Evolutionary conservation across 53 echinoderm and acorn worm species (phyloP).

Genomic region (Antedon mediterranea): DNA sequence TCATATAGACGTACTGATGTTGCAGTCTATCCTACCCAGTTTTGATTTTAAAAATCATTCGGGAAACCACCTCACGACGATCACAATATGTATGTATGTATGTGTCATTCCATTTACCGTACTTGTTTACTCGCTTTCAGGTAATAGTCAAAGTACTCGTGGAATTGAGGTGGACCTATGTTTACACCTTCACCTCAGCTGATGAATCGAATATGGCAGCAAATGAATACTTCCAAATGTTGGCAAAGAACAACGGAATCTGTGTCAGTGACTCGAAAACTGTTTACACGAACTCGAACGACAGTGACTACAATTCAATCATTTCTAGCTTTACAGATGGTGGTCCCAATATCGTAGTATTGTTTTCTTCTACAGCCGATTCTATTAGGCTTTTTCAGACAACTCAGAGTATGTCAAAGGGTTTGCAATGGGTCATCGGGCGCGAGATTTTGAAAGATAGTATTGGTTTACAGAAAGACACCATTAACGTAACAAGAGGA

Average conservation of each 20-base stretch:
- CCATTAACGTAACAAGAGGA: conserved; percentile 10
- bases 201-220: conserved; percentile 26
- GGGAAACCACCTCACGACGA: too few species aligned
- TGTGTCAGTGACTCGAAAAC: conserved; percentile 15
- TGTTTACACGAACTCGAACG: background rate
- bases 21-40: too few species aligned
- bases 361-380: background rate
- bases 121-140: conserved; percentile 1
- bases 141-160: conserved; percentile 25
- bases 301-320: background rate
- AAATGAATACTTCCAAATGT: conserved; percentile 19
- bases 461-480: conserved; percentile 9
- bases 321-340: background rate
- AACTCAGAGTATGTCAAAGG: background rate
- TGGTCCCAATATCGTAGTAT: background rate
- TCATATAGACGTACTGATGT: too few species aligned
- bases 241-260: conserved; percentile 30
- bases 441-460: background rate
- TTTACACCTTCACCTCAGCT: conserved; percentile 22
- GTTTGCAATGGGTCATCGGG: background rate
- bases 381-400: background rate
- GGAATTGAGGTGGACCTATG: conserved; percentile 32
- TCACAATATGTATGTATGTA: too few species aligned
- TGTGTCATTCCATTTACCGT: too few species aligned
- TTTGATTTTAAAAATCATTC: too few species aligned